These are phyloP conservation scores for Stegana nigrithorax DNA, from an alignment of 2,888 invertebrate species.

Conservation along the genomic window DNA sequence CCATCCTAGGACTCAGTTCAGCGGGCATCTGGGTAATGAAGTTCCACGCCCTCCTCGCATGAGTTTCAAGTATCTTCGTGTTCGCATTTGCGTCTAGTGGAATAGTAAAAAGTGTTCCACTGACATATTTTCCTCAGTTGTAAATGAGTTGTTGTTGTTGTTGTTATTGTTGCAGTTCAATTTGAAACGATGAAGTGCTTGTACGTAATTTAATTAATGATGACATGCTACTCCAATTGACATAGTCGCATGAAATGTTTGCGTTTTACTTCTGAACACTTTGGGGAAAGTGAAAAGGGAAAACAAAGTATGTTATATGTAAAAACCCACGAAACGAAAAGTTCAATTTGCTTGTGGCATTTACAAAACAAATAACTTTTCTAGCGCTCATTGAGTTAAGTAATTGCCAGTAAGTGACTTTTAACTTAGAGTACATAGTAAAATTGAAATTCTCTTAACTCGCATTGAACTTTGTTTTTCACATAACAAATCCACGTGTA, in stretches of 20 bases:
- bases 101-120: constrained; percentile 14
- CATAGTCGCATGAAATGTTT: not conserved
- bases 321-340: no score
- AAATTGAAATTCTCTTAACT: no score
- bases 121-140: constrained; percentile 2
- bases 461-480: no score
- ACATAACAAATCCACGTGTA: no score
- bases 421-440: no score
- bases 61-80: not conserved
- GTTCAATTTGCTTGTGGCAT: no score
- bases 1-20: not conserved
- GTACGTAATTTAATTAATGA: constrained; percentile 17
- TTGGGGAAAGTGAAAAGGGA: no score
- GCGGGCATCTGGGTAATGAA: constrained; percentile 6
- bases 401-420: no score
- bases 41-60: not conserved
- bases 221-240: not conserved
- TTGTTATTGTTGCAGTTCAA: constrained; percentile 18
- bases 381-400: no score
- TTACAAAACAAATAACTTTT: no score
- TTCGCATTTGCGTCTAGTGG: not conserved
- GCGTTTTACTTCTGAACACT: not conserved
- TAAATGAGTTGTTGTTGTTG: no score
- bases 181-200: constrained; percentile 15
- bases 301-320: no score